Evolutionary conservation across 2,888 invertebrate species (phyloP), one percentile per base, ranked within the genome.

Genomic region (Morpho helenor): DNA sequence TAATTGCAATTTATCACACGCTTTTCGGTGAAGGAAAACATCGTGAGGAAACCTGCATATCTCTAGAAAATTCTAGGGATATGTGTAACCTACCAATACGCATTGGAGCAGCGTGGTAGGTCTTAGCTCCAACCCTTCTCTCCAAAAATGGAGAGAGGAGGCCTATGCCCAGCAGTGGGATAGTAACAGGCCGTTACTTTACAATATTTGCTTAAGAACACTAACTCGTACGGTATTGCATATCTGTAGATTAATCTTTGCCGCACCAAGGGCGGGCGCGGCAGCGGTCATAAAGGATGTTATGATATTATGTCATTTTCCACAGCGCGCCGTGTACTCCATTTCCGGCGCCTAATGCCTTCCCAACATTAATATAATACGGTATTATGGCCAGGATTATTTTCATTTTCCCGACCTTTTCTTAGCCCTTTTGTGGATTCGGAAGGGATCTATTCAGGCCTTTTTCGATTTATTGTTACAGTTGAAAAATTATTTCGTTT

Each of bases 281-380:
- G 41, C 46, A 76, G 83, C 80, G 83, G 82, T 81, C 82, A 84
- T 84, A 87, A 86, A 84, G 85, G 85, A 86, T 88, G 89, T 86
- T 86, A 87, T 83, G 81, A 89, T 82, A 85, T 89, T 83, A 87
- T 85, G 84, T 87, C 88, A 90, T 88, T 89, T 87, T 77, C 75
- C 79, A 87, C 87, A 87, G 88, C 80, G 77, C 75, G 68, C 76
- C 79, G 79, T 80, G 80, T 79, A 76, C 78, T 74, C 75, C 86
- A 81, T 84, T 87, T 88, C 88, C 88, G 72, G 72, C 58, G 74
- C 77, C 83, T 89, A 90, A 90, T 89, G 89, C 87, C 61, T 69
- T 61, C 63, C 65, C 62, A 60, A 65, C 66, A 63, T 65, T 69
- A 67, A 69, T 70, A 67, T 68, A 63, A 68, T 66, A 54, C 59